Base-by-base conservation (phyloP, 2,888 invertebrate species). In the Sinotaia quadrata region DNA sequence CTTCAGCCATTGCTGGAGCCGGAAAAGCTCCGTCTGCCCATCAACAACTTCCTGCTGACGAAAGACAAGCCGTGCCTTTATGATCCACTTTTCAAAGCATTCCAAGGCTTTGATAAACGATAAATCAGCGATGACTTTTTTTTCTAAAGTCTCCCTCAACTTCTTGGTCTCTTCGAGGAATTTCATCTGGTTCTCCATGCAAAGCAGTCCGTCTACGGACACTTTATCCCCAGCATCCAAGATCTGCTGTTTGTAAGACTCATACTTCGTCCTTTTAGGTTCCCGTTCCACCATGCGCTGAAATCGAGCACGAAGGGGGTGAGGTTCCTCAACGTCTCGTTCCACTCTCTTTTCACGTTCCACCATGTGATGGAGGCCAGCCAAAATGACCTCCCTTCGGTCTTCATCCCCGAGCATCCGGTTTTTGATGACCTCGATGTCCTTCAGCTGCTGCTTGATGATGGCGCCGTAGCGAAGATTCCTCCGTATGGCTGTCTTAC, bases 401-500 rank as follows among this genome's bases (percentile, higher is more conserved):
- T 37, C 56, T 12, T 56, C 57, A 5, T 37, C 41, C 33, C 70
- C 70, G 33, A 60, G 54, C 29, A 66, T 24, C 12, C 29, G 21
- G 0, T 27, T 51, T 29, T 82, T 79, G 4, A 89, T 54, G 54
- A 54, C 58, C 57, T 83, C 79, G 29, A 90, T 84, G 68, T 88
- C 84, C n/a, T 68, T 57, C 24, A 86, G 76, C 21, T 80, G 89
- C 88, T 58, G 63, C 71, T 88, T 89, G 12, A 92, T 88, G 2
- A 88, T 74, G 71, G 91, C 90, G 70, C 91, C 91, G 84, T 91
- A 92, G 21, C 92, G 89, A 52, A 88, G 86, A 2, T 91, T 91
- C 76, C 89, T 90, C n/a, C 90, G 87, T n/a, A 93, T 91, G 0
- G 90, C 89, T 21, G 90, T 90, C 59, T 90, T 91, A 81, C 93